phyloP scores from a whole-genome alignment of 1,140 invertebrate genomes.

The Zaprionus tsacasi region DNA sequence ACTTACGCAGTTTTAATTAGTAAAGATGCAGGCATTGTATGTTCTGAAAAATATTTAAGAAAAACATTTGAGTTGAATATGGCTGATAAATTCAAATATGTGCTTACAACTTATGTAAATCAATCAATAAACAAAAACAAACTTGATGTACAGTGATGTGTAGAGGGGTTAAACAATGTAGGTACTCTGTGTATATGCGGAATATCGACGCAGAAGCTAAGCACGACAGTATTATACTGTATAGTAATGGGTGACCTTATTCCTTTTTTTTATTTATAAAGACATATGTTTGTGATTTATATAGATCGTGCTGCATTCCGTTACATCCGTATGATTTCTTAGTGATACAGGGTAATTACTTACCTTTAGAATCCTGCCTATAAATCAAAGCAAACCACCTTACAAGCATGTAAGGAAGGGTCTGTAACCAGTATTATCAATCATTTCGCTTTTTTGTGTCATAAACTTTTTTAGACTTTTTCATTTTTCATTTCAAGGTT shows the following conservation, averaged over 20 bases:
- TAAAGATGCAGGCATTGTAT: constrained; percentile 67
- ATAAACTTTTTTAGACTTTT: neutral
- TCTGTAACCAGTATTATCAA: neutral
- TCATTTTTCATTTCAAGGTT: neutral
- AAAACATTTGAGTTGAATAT: neutral
- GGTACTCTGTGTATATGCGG: too few relatives aligned
- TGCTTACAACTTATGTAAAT: neutral
- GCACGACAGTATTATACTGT: neutral
- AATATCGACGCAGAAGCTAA: too few relatives aligned
- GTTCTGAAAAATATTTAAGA: constrained; percentile 57
- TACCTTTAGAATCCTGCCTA: neutral
- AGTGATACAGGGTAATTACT: neutral
- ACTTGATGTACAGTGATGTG: too few relatives aligned
- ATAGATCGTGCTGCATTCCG: neutral
- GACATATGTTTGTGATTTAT: neutral
- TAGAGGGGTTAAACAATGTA: too few relatives aligned
- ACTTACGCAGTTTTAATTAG: constrained; percentile 61
- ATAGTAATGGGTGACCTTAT: neutral
- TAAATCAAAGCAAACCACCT: neutral
- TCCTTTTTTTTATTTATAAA: too few relatives aligned
- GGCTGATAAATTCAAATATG: neutral
- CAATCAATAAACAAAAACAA: neutral
- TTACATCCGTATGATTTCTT: neutral
- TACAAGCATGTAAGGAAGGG: neutral
- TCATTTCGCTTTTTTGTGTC: neutral